Evolutionary conservation across 2,113 vertebrate species (phyloP).

Genomic region (Corythornis madagascariensis): DNA sequence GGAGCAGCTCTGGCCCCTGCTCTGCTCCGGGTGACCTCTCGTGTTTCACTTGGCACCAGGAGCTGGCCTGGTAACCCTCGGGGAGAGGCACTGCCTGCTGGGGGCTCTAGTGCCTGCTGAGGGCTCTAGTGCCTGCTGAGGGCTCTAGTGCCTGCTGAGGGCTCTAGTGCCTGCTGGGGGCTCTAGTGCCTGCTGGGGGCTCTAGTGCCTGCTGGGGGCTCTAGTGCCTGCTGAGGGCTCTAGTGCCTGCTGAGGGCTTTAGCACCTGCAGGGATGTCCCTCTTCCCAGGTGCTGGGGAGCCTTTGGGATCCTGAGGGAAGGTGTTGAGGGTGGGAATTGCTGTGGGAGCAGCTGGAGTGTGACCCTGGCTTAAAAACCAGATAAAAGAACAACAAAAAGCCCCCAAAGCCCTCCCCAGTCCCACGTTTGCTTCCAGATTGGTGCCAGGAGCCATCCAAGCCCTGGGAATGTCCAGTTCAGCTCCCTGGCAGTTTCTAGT

Average conservation of each 20-base stretch:
- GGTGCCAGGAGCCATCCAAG: not conserved
- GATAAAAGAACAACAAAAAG: no score
- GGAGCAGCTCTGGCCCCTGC: not conserved
- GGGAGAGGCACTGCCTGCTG: no score
- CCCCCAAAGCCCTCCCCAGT: not conserved
- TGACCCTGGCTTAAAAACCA: not conserved
- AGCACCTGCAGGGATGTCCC: not conserved
- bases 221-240: no score
- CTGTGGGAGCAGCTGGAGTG: not conserved
- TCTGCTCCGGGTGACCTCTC: not conserved
- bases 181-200: no score
- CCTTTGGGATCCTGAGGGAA: not conserved
- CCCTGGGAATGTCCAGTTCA: not conserved
- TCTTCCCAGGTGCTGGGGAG: not conserved
- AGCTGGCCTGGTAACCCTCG: not conserved
- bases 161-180: no score
- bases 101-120: no score
- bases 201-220: no score
- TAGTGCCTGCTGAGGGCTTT: not conserved
- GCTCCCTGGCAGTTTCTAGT: not conserved
- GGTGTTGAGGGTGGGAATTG: not conserved
- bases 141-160: no score
- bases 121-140: no score
- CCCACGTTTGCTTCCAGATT: rapidly evolving
- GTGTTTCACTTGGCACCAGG: not conserved